phyloP scores from a whole-genome alignment of 2,888 invertebrate genomes.

The Diarsia dahlii region DNA sequence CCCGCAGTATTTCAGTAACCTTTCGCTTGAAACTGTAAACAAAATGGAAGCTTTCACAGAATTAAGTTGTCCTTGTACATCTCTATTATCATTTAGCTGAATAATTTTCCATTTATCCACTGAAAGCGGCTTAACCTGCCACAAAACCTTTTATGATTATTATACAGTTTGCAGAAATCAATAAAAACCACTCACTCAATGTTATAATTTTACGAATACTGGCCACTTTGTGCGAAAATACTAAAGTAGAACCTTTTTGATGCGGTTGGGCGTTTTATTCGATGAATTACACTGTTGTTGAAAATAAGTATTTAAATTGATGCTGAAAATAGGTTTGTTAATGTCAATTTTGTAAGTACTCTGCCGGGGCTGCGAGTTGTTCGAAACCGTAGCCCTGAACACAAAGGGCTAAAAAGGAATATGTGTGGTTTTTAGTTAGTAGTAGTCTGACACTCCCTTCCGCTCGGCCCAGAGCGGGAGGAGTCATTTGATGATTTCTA shows the following conservation, averaged over 20 bases:
- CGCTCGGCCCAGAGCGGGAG: too few species aligned
- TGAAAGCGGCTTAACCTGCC: conserved; percentile 30
- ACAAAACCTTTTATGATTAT: conserved; percentile 49
- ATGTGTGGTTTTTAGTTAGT: too few species aligned
- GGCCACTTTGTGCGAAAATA: not conserved
- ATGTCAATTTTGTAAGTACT: not conserved
- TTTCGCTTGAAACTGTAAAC: not conserved
- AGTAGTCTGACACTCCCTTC: too few species aligned
- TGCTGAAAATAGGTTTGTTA: not conserved
- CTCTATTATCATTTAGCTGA: conserved; percentile 13
- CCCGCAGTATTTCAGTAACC: not conserved
- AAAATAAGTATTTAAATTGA: not conserved
- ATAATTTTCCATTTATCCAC: conserved; percentile 23
- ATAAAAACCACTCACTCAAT: conserved; percentile 8
- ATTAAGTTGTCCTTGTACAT: conserved; percentile 2
- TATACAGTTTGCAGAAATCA: conserved; percentile 35
- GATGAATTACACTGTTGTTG: not conserved
- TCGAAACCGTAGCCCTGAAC: too few species aligned
- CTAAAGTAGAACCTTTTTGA: not conserved
- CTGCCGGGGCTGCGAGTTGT: too few species aligned
- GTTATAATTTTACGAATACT: conserved; percentile 1
- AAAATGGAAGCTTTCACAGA: not conserved
- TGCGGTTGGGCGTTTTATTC: conserved; percentile 23
- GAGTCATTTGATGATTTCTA: too few species aligned
- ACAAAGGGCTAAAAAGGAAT: too few species aligned